A percentile compares a stretch with the other conserved stretches of the same genome.
phyloP scores from a whole-genome alignment of 2,888 invertebrate species.

The Lycia hirtaria region DNA sequence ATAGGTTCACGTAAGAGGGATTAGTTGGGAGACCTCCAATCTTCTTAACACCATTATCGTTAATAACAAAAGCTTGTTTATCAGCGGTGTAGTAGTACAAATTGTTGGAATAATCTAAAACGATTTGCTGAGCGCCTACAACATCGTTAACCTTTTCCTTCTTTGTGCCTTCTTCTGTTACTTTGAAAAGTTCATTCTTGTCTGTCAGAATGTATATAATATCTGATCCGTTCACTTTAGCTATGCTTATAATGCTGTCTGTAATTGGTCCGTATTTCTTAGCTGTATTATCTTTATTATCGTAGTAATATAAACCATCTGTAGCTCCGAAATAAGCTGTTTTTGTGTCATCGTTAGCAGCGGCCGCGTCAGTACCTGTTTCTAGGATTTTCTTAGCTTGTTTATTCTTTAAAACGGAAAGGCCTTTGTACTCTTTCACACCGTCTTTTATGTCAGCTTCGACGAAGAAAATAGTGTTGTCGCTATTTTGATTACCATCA shows the following conservation, averaged over 20 bases:
- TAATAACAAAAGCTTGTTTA: conserved; percentile 55
- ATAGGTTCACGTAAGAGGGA: conserved; percentile 47
- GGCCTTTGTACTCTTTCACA: conserved; percentile 51
- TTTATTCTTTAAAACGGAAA: conserved; percentile 49
- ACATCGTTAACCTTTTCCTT: conserved; percentile 57
- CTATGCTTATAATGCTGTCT: conserved; percentile 59
- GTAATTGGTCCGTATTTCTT: conserved; percentile 60
- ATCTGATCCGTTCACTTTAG: conserved; percentile 55
- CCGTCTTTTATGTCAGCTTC: conserved; percentile 51
- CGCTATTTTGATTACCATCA: background rate
- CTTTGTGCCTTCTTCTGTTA: conserved; percentile 60
- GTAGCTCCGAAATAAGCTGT: conserved; percentile 46
- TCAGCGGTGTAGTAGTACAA: conserved; percentile 60
- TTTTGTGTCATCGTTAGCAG: conserved; percentile 47
- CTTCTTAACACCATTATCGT: conserved; percentile 49
- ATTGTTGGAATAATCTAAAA: conserved; percentile 62
- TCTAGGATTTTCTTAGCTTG: conserved; percentile 51
- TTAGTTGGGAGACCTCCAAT: conserved; percentile 60
- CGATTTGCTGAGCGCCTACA: conserved; percentile 59
- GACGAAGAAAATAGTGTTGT: conserved; percentile 29
- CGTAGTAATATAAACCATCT: conserved; percentile 56
- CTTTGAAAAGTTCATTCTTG: conserved; percentile 60
- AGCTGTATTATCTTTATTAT: conserved; percentile 42
- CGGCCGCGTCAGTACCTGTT: conserved; percentile 53
- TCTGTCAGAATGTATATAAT: conserved; percentile 62